Base-by-base conservation (phyloP, 2,113 vertebrate genomes). In the Elephantulus edwardii region DNA sequence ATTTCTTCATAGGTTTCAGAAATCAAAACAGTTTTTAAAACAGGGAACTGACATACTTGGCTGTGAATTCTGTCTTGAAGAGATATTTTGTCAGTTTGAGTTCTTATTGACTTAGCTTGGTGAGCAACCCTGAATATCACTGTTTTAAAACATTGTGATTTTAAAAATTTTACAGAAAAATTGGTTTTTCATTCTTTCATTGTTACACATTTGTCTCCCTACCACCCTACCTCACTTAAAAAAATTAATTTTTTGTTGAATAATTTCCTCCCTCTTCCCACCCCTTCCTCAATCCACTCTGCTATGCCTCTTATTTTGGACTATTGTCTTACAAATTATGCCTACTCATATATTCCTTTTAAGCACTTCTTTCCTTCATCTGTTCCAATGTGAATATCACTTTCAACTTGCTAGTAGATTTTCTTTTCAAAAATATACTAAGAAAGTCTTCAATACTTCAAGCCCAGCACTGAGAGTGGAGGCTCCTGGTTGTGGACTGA, bases 401-500 rank as follows among this genome's bases (percentile, higher is more conserved):
- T 60, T 80, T 95, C 89, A 88, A 88, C 92, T 89, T 94, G 71
- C 83, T 93, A 87, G 81, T 0, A 19, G 44, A 85, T 92, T 97
- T 96, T n/a, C n/a, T n/a, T 88, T 85, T 90, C 30, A 93, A 80
- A 89, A 85, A 35, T 83, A 82, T 66, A 28, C 58, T 88, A 86
- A 81, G 8, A 82, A 58, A 79, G 9, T 3, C 3, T 72, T n/a
- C 11, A 28, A n/a, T 17, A 24, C 24, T 56, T 90, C 52, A 44
- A 40, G 88, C 50, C 35, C 28, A 68, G 48, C 12, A 17, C 35
- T 12, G n/a, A 10, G 42, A 7, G 60, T 26, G n/a, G 50, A 79
- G 38, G 5, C 6, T 75, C 10, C 11, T 16, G 30, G 4, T 48
- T 48, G 35, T 24, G 38, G 81, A 54, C 42, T 16, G 3, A 38